Conservation (phyloP, 2,888 invertebrate species). For the Exocentrus adspersus region DNA sequence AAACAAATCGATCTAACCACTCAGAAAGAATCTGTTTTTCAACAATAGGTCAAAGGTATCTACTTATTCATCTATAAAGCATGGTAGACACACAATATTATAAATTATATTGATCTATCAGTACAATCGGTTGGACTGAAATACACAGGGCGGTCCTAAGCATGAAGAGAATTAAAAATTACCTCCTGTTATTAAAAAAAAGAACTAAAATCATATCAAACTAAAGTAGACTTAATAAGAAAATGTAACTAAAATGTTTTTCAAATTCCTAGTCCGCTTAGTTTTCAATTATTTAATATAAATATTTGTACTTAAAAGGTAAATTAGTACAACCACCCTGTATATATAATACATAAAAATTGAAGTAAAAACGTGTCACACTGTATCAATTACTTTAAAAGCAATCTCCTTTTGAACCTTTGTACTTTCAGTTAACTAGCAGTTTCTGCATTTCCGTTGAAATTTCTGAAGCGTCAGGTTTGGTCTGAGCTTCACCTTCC, state of each 20-base stretch:
- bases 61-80: neutral
- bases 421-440: constrained; percentile 44
- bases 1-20: too few relatives aligned
- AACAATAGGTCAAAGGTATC: too few relatives aligned
- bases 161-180: too few relatives aligned
- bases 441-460: constrained; percentile 55
- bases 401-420: constrained; percentile 17
- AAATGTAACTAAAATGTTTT: too few relatives aligned
- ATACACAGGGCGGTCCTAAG: neutral
- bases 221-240: too few relatives aligned
- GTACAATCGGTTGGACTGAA: neutral
- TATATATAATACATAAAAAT: neutral
- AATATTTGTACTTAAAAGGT: too few relatives aligned
- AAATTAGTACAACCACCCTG: neutral
- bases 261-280: too few relatives aligned
- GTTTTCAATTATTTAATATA: too few relatives aligned
- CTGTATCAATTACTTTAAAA: neutral
- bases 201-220: too few relatives aligned
- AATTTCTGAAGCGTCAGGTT: constrained; percentile 51
- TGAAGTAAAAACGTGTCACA: neutral
- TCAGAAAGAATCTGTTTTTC: too few relatives aligned
- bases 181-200: too few relatives aligned
- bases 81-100: neutral
- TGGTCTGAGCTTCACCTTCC: constrained; percentile 33
- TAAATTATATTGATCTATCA: neutral